Evolutionary conservation across 2,797 vertebrate genomes (phyloP).

Genomic region (Glyptemys insculpta): DNA sequence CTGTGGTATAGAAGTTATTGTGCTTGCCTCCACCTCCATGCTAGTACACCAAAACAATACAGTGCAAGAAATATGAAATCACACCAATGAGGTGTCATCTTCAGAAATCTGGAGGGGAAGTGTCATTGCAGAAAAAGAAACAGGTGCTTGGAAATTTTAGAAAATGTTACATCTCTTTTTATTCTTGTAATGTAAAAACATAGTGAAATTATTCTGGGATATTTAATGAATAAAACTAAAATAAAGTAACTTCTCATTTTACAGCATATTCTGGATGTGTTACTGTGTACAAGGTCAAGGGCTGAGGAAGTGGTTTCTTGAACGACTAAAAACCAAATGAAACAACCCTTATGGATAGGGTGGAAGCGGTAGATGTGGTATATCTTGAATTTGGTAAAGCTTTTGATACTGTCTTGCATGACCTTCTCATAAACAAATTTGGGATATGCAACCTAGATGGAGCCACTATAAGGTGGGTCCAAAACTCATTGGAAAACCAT

Average conservation of each 20-base stretch:
- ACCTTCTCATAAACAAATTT: no score
- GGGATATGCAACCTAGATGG: no score
- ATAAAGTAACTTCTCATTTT: not conserved
- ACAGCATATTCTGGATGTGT: not conserved
- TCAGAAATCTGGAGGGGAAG: not conserved
- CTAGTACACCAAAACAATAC: not conserved
- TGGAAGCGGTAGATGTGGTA: no score
- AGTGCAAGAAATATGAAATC: not conserved
- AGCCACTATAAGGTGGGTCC: no score
- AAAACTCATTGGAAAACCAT: no score
- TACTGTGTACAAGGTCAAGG: not conserved
- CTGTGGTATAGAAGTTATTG: rapidly evolving
- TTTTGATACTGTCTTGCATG: no score
- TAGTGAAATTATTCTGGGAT: not conserved
- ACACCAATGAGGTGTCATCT: not conserved
- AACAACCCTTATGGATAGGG: no score
- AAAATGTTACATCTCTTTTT: not conserved
- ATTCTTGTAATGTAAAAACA: not conserved
- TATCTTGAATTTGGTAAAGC: no score
- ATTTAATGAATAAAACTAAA: not conserved
- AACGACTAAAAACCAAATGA: not conserved
- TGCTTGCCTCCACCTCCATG: not conserved
- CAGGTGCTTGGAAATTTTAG: not conserved
- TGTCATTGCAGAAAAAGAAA: not conserved
- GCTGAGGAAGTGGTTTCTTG: not conserved